phyloP scores from a whole-genome alignment of 2,888 invertebrate genomes.

The Tuberolachnus salignus region DNA sequence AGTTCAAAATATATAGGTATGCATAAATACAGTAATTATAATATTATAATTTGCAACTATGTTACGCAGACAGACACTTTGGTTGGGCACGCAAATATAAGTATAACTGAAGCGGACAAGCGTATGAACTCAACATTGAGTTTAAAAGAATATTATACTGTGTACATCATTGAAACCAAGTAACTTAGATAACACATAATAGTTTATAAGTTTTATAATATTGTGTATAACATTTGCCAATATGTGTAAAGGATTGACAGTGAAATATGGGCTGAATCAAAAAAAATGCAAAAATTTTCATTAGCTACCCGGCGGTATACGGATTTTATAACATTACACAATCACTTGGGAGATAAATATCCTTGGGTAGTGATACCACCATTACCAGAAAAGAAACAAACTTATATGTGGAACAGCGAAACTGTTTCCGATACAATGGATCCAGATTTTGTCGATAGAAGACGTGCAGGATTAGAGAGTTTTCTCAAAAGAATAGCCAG shows the following conservation, averaged over 20 bases:
- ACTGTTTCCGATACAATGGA: slow-evolving; percentile 75
- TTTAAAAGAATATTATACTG: slow-evolving; percentile 77
- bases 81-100: slow-evolving; percentile 75
- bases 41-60: background rate
- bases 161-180: slow-evolving; percentile 80
- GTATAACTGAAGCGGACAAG: slow-evolving; percentile 78
- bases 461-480: slow-evolving; percentile 78
- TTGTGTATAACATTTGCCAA: background rate
- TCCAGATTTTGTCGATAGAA: slow-evolving; percentile 82
- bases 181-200: slow-evolving; percentile 64
- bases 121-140: slow-evolving; percentile 76
- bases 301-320: slow-evolving; percentile 81
- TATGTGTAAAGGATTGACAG: slow-evolving; percentile 57
- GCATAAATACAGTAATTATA: background rate
- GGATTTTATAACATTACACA: slow-evolving; percentile 81
- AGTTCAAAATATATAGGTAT: too few relatives aligned
- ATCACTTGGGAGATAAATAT: slow-evolving; percentile 78
- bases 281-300: slow-evolving; percentile 63
- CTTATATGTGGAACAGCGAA: slow-evolving; percentile 78
- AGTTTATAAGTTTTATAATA: background rate
- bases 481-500: slow-evolving; percentile 55
- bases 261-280: slow-evolving; percentile 57
- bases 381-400: slow-evolving; percentile 77
- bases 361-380: slow-evolving; percentile 82
- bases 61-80: slow-evolving; percentile 66